Evolutionary conservation across 1,140 invertebrate species (phyloP).

Genomic region (Pygmarrhopalites habei): DNA sequence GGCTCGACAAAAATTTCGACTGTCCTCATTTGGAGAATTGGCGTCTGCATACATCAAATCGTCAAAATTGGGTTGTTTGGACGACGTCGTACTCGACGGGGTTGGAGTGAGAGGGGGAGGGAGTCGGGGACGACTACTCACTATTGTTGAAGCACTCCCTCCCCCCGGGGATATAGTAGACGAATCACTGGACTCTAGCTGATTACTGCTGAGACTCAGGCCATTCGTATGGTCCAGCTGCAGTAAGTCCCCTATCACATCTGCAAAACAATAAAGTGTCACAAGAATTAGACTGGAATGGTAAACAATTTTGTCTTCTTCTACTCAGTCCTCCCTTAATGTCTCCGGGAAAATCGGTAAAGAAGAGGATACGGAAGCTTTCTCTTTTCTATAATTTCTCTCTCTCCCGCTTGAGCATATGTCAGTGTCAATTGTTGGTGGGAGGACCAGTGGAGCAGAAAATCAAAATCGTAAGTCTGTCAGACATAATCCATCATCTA

Average conservation of each 20-base stretch:
- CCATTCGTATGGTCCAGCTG: constrained; percentile 31
- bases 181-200: constrained; percentile 21
- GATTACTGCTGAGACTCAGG: constrained; percentile 9
- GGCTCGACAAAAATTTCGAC: constrained; percentile 32
- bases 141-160: constrained; percentile 22
- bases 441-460: neutral
- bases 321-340: too few species aligned
- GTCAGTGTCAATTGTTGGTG: constrained; percentile 5
- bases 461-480: constrained; percentile 6
- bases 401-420: neutral
- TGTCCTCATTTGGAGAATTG: constrained; percentile 51
- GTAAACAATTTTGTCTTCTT: too few species aligned
- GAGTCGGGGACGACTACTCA: constrained; percentile 28
- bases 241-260: constrained; percentile 38
- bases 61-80: constrained; percentile 18
- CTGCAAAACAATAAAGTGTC: constrained; percentile 19
- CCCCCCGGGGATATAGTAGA: constrained; percentile 37
- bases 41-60: constrained; percentile 46
- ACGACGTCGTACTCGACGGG: constrained; percentile 30
- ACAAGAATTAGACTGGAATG: too few species aligned
- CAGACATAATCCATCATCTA: constrained; percentile 12
- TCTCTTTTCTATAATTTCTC: too few species aligned
- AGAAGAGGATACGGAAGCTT: too few species aligned
- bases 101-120: constrained; percentile 35
- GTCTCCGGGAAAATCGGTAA: too few species aligned